Conservation (phyloP, 2,797 vertebrate species). For the Poecilia picta region DNA sequence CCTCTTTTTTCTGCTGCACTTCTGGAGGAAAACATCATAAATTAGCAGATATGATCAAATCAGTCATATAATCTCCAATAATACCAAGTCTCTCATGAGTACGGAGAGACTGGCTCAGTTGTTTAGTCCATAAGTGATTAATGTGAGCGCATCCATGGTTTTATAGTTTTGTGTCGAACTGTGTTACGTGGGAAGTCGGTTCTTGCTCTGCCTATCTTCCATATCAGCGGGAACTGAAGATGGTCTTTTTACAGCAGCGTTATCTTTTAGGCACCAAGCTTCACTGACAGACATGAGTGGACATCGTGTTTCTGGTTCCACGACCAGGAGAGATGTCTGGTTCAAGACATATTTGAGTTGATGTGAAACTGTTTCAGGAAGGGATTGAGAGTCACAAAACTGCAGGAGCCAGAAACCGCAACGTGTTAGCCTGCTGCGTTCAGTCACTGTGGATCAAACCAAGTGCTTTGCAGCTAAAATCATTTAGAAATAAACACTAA, state of each 20-base stretch:
- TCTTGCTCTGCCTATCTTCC: neutral
- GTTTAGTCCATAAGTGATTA: constrained; percentile 9
- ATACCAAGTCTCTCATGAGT: neutral
- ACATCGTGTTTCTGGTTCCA: constrained; percentile 44
- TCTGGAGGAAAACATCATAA: neutral
- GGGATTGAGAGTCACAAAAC: neutral
- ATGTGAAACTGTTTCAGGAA: neutral
- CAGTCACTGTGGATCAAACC: constrained; percentile 33
- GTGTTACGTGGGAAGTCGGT: constrained; percentile 11
- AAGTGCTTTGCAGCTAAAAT: constrained; percentile 1
- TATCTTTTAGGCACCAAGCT: constrained; percentile 63
- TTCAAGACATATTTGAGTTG: constrained; percentile 6
- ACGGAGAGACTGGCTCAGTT: constrained; percentile 13
- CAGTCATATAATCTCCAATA: neutral
- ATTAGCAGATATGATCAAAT: neutral
- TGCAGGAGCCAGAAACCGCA: neutral
- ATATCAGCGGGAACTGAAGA: constrained; percentile 39
- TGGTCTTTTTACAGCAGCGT: constrained; percentile 59
- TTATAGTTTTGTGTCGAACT: neutral
- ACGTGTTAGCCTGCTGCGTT: constrained; percentile 29
- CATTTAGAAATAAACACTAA: constrained; percentile 23
- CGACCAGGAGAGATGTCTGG: constrained; percentile 10
- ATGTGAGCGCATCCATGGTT: constrained; percentile 14
- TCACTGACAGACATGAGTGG: constrained; percentile 63
- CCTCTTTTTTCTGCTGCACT: neutral